Evolutionary conservation across 2,888 invertebrate genomes (phyloP), one percentile per base, ranked within the genome.

Genomic region (Marronus borbonicus): DNA sequence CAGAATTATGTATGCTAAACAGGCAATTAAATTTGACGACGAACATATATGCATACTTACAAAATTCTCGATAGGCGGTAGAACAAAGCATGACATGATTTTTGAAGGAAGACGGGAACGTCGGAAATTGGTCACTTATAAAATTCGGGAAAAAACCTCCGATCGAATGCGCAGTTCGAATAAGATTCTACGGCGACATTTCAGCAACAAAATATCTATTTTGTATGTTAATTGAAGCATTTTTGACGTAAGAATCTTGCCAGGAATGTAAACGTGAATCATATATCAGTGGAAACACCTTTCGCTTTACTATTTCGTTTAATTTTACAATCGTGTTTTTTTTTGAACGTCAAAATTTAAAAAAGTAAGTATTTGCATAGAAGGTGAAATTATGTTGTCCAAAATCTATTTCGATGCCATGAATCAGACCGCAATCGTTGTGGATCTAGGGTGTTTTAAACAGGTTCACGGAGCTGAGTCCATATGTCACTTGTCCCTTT

Each of bases 251-350:
- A 60, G 12, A 28, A 28, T 24, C 8, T 60, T 28, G 55, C 55
- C 20, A 55, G 12, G 28, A 60, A 60, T 20, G 60, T 60, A 60
- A 28, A 60, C 60, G 20, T 60, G 28, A 60, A 60, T 24, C 28
- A 60, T 28, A 5, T 28, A 3, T 24, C 7, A 60, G 12, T 60
- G 28, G 60, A 60, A 60, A 28, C 20, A 28, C 60, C 7, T 60
- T 60, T 20, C 24, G 20, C 28, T 17, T 60, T 0, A 60, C 60
- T 55, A n/a, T 20, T 7, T 17, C 7, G 17, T 55, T 2, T 55
- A 20, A 4, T 55, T 55, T 55, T 55, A 55, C 17, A 55, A 55
- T 20, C 17, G n/a, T 17, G 17, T 55, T n/a, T 55, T 44, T 10
- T 44, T 44, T 0, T 44, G 44, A 44, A 12, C 8, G 2, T 8